Conservation (phyloP, 2,888 invertebrate genomes). For the Noctua janthina region DNA sequence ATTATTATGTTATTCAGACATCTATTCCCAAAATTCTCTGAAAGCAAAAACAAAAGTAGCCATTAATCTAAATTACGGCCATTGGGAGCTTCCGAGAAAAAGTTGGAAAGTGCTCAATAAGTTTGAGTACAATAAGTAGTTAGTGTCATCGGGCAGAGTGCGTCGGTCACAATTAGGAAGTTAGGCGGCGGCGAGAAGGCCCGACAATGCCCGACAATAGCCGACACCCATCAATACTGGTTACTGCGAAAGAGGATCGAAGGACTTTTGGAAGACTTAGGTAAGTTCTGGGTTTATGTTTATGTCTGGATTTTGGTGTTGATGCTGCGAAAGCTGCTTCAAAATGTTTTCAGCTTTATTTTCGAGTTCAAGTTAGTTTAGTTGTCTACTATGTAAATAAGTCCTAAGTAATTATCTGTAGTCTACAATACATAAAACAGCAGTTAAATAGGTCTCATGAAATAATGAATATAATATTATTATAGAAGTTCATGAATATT, state of each 20-base stretch:
- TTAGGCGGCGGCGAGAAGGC: constrained; percentile 32
- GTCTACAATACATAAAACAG: background rate
- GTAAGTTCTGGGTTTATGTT: constrained; percentile 28
- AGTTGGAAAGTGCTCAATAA: constrained; percentile 53
- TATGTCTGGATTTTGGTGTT: constrained; percentile 12
- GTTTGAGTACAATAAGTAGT: constrained; percentile 57
- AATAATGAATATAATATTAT: too few species aligned
- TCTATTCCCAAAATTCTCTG: constrained; percentile 27
- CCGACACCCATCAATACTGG: constrained; percentile 62
- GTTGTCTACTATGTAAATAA: background rate
- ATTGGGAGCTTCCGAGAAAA: constrained; percentile 31
- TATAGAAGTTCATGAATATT: too few species aligned
- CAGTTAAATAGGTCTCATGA: background rate
- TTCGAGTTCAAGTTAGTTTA: background rate
- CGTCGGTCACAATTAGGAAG: constrained; percentile 65
- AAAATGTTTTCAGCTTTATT: background rate
- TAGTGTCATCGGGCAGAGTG: constrained; percentile 49
- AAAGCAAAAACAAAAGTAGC: constrained; percentile 42
- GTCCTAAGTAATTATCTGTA: background rate
- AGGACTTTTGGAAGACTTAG: constrained; percentile 19
- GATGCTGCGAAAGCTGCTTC: background rate
- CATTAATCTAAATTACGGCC: constrained; percentile 51
- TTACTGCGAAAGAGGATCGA: constrained; percentile 37
- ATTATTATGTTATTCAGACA: background rate
- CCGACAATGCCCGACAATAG: constrained; percentile 21